Conservation (phyloP, 2,888 invertebrate genomes). For the Ischnura elegans region DNA sequence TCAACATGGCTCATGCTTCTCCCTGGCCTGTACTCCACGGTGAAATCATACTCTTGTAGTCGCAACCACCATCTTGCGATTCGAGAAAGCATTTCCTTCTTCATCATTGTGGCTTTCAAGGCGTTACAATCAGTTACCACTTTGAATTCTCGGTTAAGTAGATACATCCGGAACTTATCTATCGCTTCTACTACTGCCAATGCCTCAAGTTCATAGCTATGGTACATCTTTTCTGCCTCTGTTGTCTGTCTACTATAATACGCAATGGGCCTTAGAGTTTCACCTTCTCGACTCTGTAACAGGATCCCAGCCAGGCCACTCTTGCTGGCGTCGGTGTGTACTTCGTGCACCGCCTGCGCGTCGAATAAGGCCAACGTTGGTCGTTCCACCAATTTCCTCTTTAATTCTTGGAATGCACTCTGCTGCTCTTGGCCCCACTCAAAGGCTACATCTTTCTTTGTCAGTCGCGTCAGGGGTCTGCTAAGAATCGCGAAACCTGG, state of each 20-base stretch:
- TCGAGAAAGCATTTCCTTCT: constrained; percentile 74
- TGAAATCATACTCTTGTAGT: constrained; percentile 72
- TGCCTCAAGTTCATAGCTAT: constrained; percentile 76
- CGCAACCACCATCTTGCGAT: constrained; percentile 75
- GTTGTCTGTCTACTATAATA: constrained; percentile 75
- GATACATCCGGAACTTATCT: constrained; percentile 75
- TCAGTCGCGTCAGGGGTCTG: constrained; percentile 72
- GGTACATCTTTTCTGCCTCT: constrained; percentile 74
- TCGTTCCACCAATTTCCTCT: constrained; percentile 71
- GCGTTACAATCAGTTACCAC: constrained; percentile 75
- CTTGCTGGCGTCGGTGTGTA: constrained; percentile 75
- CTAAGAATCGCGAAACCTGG: constrained; percentile 72
- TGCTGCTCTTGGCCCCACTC: constrained; percentile 73
- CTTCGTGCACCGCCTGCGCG: constrained; percentile 72
- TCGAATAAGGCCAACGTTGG: constrained; percentile 74
- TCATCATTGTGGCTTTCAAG: constrained; percentile 73
- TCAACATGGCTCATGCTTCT: constrained; percentile 74
- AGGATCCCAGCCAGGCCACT: constrained; percentile 74
- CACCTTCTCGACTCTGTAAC: constrained; percentile 72
- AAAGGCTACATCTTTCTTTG: constrained; percentile 64
- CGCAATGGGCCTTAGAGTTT: constrained; percentile 72
- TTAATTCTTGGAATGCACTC: constrained; percentile 73
- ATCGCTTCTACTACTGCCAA: constrained; percentile 75
- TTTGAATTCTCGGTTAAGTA: constrained; percentile 74
- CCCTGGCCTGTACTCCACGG: constrained; percentile 72